Conservation (phyloP, 2,888 invertebrate species). For the Escarpia spicata region DNA sequence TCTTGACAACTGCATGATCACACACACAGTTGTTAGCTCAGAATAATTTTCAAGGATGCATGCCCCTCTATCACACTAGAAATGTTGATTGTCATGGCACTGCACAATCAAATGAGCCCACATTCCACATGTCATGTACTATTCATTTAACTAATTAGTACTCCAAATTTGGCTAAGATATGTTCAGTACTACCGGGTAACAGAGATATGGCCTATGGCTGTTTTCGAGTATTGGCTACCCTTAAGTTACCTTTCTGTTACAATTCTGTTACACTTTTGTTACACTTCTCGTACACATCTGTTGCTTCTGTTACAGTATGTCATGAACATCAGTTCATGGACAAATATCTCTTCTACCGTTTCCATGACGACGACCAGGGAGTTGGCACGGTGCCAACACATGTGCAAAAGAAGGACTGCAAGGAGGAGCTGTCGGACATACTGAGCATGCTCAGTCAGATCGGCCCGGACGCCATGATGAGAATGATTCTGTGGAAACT, state of each 20-base stretch:
- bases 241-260: background rate
- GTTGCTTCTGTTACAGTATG: constrained; percentile 70
- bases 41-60: no score
- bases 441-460: constrained; percentile 73
- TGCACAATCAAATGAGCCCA: no score
- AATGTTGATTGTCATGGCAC: no score
- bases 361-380: constrained; percentile 78
- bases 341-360: constrained; percentile 84
- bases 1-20: no score
- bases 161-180: no score
- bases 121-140: no score
- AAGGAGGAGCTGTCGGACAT: constrained; percentile 78
- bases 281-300: background rate
- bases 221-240: no score
- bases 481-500: constrained; percentile 83
- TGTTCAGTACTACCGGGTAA: no score
- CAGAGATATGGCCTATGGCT: no score
- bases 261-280: background rate
- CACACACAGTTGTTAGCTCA: no score
- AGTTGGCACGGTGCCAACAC: constrained; percentile 64
- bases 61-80: no score
- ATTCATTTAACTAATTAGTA: no score
- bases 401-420: constrained; percentile 51
- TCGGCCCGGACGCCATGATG: constrained; percentile 82
- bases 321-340: constrained; percentile 82